phyloP scores from a whole-genome alignment of 2,888 invertebrate species.

The Invenusta paracnida region DNA sequence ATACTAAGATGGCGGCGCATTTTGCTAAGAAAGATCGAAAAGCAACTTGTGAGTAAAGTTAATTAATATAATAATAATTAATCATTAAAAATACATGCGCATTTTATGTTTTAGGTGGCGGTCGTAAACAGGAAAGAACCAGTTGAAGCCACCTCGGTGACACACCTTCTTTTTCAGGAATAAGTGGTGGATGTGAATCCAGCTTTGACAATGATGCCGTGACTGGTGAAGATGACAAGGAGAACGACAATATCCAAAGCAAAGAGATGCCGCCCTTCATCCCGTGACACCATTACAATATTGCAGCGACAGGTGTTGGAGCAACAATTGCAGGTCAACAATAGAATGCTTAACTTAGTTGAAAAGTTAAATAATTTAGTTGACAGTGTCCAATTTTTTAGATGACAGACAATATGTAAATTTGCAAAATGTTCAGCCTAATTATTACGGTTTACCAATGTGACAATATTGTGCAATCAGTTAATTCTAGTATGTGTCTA shows the following conservation, averaged over 20 bases:
- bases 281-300: background rate
- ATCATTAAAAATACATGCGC: background rate
- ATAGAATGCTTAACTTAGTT: background rate
- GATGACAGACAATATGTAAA: too few relatives aligned
- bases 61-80: background rate
- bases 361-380: background rate
- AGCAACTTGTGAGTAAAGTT: background rate
- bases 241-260: background rate
- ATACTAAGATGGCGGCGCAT: background rate
- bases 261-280: background rate
- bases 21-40: background rate
- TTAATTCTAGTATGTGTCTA: background rate
- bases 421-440: background rate
- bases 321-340: background rate
- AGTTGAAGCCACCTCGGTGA: background rate
- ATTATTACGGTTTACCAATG: background rate
- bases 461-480: background rate
- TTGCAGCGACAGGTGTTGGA: background rate
- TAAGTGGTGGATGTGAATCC: background rate
- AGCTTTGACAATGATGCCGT: background rate
- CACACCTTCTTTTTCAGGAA: background rate
- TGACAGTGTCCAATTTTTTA: background rate
- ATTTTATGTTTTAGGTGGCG: background rate
- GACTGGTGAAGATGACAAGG: background rate
- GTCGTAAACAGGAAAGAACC: background rate